Conservation (phyloP, 2,797 vertebrate genomes). For the Eupleurogrammus muticus region DNA sequence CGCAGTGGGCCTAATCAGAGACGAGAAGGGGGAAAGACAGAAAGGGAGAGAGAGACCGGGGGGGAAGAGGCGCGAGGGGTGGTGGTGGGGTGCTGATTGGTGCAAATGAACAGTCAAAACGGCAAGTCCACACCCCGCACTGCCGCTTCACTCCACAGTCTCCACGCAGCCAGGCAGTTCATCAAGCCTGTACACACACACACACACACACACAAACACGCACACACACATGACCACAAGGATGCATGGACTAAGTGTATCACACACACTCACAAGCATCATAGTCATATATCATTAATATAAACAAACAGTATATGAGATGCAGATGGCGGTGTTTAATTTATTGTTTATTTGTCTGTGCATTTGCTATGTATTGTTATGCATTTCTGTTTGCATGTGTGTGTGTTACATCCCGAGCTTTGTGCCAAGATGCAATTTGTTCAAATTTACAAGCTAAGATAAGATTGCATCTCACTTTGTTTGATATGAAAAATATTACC, state of each 20-base stretch:
- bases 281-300: constrained; percentile 25
- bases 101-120: constrained; percentile 98
- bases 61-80: constrained; percentile 71
- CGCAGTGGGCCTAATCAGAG: constrained; percentile 98
- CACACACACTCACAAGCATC: constrained; percentile 27
- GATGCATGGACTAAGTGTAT: constrained; percentile 14
- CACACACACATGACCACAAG: not conserved
- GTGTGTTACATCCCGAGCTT: constrained; percentile 4
- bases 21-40: constrained; percentile 80
- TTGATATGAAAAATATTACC: constrained; percentile 34
- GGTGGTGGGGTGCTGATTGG: constrained; percentile 93
- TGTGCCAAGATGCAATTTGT: constrained; percentile 28
- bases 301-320: constrained; percentile 47
- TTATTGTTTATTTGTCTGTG: constrained; percentile 35
- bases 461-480: constrained; percentile 16
- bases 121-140: constrained; percentile 65
- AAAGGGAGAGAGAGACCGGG: constrained; percentile 30
- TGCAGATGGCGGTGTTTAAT: constrained; percentile 48
- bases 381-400: constrained; percentile 7
- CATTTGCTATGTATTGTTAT: not conserved
- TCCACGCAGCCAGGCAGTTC: constrained; percentile 49
- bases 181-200: constrained; percentile 42
- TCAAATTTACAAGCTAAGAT: constrained; percentile 23
- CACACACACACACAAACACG: constrained; percentile 27
- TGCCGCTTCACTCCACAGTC: constrained; percentile 56